Evolutionary conservation across 2,888 invertebrate genomes (phyloP).

Genomic region (Agonopterix arenella): DNA sequence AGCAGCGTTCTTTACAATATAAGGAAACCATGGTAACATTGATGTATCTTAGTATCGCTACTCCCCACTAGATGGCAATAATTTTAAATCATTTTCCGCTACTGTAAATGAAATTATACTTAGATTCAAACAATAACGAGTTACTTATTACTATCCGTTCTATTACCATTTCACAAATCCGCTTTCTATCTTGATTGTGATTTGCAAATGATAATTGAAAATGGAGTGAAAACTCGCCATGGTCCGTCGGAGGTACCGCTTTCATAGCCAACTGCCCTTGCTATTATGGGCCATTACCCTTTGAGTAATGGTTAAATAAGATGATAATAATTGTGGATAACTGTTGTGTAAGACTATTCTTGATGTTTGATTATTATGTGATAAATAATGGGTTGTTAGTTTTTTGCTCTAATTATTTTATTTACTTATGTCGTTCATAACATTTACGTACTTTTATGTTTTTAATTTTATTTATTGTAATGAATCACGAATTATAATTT

Average conservation of each 20-base stretch:
- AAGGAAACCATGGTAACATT: not conserved
- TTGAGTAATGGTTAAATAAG: constrained; percentile 5
- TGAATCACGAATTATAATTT: too few relatives aligned
- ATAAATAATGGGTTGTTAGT: not conserved
- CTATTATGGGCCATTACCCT: constrained; percentile 33
- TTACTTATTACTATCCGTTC: not conserved
- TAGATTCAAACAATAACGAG: too few relatives aligned
- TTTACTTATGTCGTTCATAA: too few relatives aligned
- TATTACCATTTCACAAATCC: not conserved
- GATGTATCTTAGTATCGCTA: constrained; percentile 1
- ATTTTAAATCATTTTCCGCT: not conserved
- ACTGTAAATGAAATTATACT: too few relatives aligned
- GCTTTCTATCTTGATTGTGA: constrained; percentile 8
- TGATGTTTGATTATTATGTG: not conserved
- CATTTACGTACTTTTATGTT: too few relatives aligned
- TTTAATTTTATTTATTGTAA: too few relatives aligned
- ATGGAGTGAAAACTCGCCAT: constrained; percentile 47
- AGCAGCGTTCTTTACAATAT: constrained; percentile 5
- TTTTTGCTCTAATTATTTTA: too few relatives aligned
- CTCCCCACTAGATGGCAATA: constrained; percentile 9
- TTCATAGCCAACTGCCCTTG: constrained; percentile 43
- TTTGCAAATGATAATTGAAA: constrained; percentile 36
- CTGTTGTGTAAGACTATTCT: not conserved
- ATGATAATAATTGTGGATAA: not conserved
- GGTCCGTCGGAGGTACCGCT: constrained; percentile 40